A percentile compares a stretch with the other conserved stretches of the same genome.
Conservation (phyloP, 2,888 invertebrate genomes). For the Leistus spinibarbis region DNA sequence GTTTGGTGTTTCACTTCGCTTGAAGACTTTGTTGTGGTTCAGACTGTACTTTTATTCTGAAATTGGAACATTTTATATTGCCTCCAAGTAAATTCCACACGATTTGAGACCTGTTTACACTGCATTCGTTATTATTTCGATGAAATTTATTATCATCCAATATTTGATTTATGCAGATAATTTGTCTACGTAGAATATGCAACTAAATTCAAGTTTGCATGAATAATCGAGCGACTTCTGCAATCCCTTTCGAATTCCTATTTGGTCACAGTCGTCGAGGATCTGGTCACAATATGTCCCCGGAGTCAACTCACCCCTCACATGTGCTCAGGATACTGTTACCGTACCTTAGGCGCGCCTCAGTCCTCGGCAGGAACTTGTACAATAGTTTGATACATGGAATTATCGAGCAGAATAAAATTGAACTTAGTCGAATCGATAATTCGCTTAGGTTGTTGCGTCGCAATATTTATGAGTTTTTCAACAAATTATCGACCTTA, state of each 20-base stretch:
- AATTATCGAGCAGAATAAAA: no score
- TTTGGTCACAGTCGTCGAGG: conserved; percentile 76
- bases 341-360: conserved; percentile 78
- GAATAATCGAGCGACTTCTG: no score
- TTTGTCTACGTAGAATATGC: background rate
- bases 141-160: background rate
- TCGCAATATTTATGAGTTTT: no score
- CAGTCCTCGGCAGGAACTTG: conserved; percentile 78
- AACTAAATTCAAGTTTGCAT: no score
- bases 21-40: background rate
- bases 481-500: background rate
- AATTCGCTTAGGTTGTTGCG: no score
- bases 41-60: background rate
- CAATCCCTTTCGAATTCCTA: no score
- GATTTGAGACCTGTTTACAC: background rate
- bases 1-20: conserved; percentile 10
- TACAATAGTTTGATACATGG: conserved; percentile 84
- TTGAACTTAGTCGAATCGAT: no score
- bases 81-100: background rate
- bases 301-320: conserved; percentile 75
- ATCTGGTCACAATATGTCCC: conserved; percentile 83
- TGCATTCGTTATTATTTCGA: background rate
- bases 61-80: background rate
- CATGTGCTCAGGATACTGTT: conserved; percentile 75
- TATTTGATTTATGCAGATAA: background rate